Conservation (phyloP, 1,140 invertebrate genomes). For the Varroa destructor region DNA sequence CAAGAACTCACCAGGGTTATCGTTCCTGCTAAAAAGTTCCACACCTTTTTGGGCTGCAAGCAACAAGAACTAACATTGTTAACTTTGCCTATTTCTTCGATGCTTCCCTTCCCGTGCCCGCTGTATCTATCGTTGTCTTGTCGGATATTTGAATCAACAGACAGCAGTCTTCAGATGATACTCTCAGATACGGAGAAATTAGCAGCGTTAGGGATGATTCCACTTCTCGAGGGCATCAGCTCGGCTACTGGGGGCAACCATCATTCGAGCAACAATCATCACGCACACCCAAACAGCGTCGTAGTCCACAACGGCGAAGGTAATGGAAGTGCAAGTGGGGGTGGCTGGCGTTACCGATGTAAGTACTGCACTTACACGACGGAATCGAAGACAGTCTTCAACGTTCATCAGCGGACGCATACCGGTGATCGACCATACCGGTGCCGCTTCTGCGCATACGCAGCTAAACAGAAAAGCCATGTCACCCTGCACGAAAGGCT, state of each 20-base stretch:
- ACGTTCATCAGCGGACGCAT: constrained; percentile 21
- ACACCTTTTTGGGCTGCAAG: too few species aligned
- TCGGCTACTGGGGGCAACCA: neutral
- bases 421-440: constrained; percentile 24
- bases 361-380: constrained; percentile 26
- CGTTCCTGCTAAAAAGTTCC: too few species aligned
- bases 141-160: neutral
- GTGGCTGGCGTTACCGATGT: constrained; percentile 15
- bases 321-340: neutral
- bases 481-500: constrained; percentile 27
- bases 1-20: too few species aligned
- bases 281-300: too few species aligned
- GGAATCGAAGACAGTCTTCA: constrained; percentile 25
- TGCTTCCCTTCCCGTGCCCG: too few species aligned
- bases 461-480: constrained; percentile 28
- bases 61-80: too few species aligned
- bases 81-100: too few species aligned
- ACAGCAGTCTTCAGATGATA: constrained; percentile 21
- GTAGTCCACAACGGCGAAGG: neutral
- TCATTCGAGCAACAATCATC: too few species aligned
- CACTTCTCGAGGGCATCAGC: constrained; percentile 13
- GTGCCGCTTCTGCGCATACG: constrained; percentile 26
- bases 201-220: constrained; percentile 25
- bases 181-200: constrained; percentile 22
- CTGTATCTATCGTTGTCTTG: too few species aligned